Evolutionary conservation across 2,888 invertebrate genomes (phyloP).

Genomic region (Psylliodes chrysocephalus): DNA sequence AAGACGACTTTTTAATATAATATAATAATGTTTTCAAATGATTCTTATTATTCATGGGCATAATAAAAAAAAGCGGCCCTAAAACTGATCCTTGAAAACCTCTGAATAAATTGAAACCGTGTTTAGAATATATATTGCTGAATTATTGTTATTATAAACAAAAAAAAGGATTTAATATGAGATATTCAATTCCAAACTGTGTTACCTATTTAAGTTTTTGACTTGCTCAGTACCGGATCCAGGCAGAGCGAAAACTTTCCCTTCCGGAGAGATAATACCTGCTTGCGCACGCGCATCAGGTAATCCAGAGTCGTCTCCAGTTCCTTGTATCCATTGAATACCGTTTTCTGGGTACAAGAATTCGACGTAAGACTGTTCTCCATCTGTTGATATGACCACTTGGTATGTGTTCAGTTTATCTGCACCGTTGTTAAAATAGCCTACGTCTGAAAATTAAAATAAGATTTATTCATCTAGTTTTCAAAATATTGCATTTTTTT

Average conservation of each 20-base stretch:
- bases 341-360: constrained; percentile 88
- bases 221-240: constrained; percentile 94
- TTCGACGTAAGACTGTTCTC: constrained; percentile 83
- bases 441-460: constrained; percentile 75
- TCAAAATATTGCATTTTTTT: no score
- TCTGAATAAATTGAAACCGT: no score
- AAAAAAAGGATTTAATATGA: no score
- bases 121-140: no score
- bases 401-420: constrained; percentile 91
- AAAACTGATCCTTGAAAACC: no score
- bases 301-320: constrained; percentile 77
- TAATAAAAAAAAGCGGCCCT: no score
- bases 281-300: constrained; percentile 94
- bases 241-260: constrained; percentile 77
- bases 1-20: no score
- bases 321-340: constrained; percentile 92
- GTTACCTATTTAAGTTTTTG: constrained; percentile 81
- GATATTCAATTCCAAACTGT: no score
- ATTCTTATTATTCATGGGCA: no score
- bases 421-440: constrained; percentile 74
- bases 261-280: constrained; percentile 89
- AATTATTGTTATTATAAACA: no score
- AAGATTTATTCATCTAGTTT: no score
- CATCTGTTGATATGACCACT: constrained; percentile 78
- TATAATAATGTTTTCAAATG: no score